Evolutionary conservation across 2,113 vertebrate genomes (phyloP).

Genomic region (Cinclus cinclus): DNA sequence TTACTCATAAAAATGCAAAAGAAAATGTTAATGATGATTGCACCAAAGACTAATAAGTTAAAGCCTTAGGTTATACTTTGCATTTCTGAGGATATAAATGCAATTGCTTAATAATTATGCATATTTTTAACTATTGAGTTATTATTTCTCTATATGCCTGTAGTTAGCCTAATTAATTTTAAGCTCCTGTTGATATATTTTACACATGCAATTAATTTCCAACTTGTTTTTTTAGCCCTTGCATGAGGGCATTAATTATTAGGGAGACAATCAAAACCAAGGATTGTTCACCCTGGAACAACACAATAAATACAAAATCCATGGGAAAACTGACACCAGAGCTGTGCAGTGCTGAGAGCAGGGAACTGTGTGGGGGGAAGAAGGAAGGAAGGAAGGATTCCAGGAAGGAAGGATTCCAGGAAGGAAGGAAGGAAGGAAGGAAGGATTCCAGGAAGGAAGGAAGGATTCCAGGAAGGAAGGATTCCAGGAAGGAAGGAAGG

Average conservation of each 20-base stretch:
- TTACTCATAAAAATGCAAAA: conserved; percentile 69
- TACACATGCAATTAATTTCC: conserved; percentile 66
- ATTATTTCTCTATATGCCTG: conserved; percentile 68
- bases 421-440: not conserved
- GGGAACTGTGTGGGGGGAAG: not conserved
- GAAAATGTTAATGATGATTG: conserved; percentile 78
- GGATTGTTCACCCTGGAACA: not conserved
- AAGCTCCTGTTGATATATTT: conserved; percentile 59
- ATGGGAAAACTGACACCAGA: accelerated
- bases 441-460: too few relatives aligned
- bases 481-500: too few relatives aligned
- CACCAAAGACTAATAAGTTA: conserved; percentile 74
- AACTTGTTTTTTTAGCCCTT: conserved; percentile 17
- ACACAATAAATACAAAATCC: not conserved
- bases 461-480: too few relatives aligned
- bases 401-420: too few relatives aligned
- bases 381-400: not conserved
- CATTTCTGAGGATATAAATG: conserved; percentile 71
- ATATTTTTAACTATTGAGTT: conserved; percentile 65
- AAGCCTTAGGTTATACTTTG: conserved; percentile 70
- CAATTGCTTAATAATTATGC: conserved; percentile 74
- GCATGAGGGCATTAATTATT: not conserved
- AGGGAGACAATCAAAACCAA: not conserved
- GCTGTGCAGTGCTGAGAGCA: not conserved
- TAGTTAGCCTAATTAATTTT: conserved; percentile 73